Evolutionary conservation across 2,888 invertebrate genomes (phyloP), one percentile per base, ranked within the genome.

Genomic region (Drosophila nr. medialis): DNA sequence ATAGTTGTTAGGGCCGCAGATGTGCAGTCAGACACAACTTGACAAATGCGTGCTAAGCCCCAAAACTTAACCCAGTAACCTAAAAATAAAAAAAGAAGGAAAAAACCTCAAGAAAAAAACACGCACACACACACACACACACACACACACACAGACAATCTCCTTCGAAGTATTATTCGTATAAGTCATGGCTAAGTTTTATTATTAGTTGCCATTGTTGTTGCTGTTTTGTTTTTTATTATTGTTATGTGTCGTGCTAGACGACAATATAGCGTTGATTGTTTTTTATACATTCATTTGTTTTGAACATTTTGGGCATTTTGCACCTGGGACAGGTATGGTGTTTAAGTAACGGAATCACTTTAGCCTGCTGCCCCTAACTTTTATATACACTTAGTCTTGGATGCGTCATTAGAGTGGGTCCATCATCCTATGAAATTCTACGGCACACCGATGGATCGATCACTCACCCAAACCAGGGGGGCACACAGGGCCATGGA

Each of bases 41-140:
- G 78, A 76, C 65, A 70, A 79, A 74, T 75, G 80, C 80, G 86
- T 85, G 88, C 67, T 60, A 72, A 79, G 80, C 73, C 78, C 71
- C 86, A 84, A 84, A 85, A 85, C 84, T 85, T 85, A 85, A 88
- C 86, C 86, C 76, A 86, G 64, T 85, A 73, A 85, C 84, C 84
- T 72, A 78, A 80, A 86, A 76, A 38, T 42, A 3, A 6, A 34
- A 65, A 56, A 13, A 2, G 13, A 15, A 24, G 30, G 30, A 24
- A 50, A 49, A 77, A 48, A 7, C 13, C 13, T 45, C 48, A 15
- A 13, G 13, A 21, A 48, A 13, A 48, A 27, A 27, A 48, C 10
- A 30, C 30, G 8, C 30, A 10, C 30, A 48, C 27, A 15, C n/a
- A 4, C 29, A 21, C 15, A 34, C 32, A 21, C 34, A 4, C 11